Evolutionary conservation across 1,140 invertebrate genomes (phyloP), one percentile per base, ranked within the genome.

Genomic region (Drosophila nikananu): DNA sequence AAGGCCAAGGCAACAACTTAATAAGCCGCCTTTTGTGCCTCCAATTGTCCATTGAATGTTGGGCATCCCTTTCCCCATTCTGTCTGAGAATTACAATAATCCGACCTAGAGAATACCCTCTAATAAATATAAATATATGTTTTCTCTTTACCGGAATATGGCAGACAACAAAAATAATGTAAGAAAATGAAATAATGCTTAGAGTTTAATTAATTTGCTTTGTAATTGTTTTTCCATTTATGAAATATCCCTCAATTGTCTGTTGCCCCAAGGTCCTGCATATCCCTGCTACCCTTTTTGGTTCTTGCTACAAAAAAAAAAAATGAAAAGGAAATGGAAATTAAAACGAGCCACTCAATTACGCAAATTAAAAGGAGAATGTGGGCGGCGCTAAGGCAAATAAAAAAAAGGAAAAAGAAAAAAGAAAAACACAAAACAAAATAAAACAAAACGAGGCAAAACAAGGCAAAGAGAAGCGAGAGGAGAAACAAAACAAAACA

Each of bases 331-430:
- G 52, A 78, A 80, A 57, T 80, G 71, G 65, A 84, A 89, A 89
- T 90, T 90, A 89, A 89, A 90, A 90, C 75, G 84, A 89, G 84
- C 74, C 86, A 89, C 84, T 89, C 86, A 89, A 89, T 89, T 89
- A 89, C 81, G 86, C 86, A 89, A 89, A 89, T 89, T 89, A 89
- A 89, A 90, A 90, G 52, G 77, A 84, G 83, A 87, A 81, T 81
- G 81, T 89, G 72, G 80, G 65, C 73, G 83, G 64, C 63, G 77
- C 83, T 61, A 49, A 73, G 57, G 59, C 67, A 83, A 87, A 83
- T 61, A 83, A 71, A 81, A 72, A 61, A 48, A 42, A 57, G 52
- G 8, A 37, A 30, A 46, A 35, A 48, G 57, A 58, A 67, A n/a
- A 27, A 51, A 70, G 32, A 35, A 71, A 73, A 23, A 2, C 41